Base-by-base conservation (phyloP, 35 echinoderm and acorn worm species). In the Lytechinus variegatus region DNA sequence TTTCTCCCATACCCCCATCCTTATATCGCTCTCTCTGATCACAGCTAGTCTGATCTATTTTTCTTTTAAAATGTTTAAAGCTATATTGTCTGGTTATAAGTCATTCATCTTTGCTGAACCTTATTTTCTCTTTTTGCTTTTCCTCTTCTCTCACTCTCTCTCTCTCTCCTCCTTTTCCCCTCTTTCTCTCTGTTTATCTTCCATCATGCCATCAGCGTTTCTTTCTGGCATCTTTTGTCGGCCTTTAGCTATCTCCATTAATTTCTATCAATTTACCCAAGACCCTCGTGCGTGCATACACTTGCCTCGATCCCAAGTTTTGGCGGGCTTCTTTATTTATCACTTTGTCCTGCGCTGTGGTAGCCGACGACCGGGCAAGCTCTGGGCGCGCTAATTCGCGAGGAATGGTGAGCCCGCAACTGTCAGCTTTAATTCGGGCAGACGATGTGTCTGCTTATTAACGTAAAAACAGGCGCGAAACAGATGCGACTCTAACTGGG, bases 381-480 rank as follows among this genome's bases (percentile, higher is more conserved):
- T 53, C 92, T 93, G 9, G 92, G 92, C 52, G 92, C 92, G 52
- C 92, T 93, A 93, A 93, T 93, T 93, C 54, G 92, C 92, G 54
- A 54, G 92, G 92, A 93, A 93, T 93, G 92, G 92, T 54, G 92
- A 93, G 92, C 92, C 53, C 53, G 92, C 29, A 93, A 57, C 54
- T 93, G 92, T 93, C 92, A 93, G 92, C 11, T 55, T 27, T 54
- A 93, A 93, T 93, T 57, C 92, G 21, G 53, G 21, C 53, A 54
- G 54, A 54, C 92, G 92, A 93, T 93, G 92, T 27, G 55, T 93
- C 54, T 93, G 92, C 53, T 57, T 57, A 57, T 93, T 93, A 93
- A 54, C 53, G 92, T 54, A 55, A 93, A 93, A 93, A 93, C 92
- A 93, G 92, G 92, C 92, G 92, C 92, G 54, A 10, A 93, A 93